phyloP scores from a whole-genome alignment of 2,888 invertebrate species.

The Drosophila siamana region DNA sequence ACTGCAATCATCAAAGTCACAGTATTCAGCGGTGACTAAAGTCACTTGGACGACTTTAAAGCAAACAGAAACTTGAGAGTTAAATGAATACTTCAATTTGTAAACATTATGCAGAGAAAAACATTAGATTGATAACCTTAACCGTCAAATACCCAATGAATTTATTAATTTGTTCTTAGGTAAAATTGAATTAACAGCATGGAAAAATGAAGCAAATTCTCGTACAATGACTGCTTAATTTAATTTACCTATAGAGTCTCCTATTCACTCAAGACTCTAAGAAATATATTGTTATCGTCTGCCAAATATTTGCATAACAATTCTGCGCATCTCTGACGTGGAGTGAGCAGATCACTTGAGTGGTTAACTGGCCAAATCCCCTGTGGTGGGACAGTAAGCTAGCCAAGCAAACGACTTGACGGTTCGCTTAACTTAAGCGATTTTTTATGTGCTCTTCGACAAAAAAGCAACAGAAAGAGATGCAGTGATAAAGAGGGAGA shows the following conservation, averaged over 20 bases:
- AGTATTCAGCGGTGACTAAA: conserved; percentile 35
- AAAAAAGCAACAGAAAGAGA: conserved; percentile 21
- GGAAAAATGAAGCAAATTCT: too few species aligned
- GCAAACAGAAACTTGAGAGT: too few species aligned
- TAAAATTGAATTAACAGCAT: too few species aligned
- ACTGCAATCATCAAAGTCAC: conserved; percentile 38
- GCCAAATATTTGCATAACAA: conserved; percentile 31
- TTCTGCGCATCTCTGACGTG: conserved; percentile 60
- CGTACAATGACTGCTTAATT: too few species aligned
- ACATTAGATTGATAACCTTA: too few species aligned
- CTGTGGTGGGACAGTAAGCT: conserved; percentile 60
- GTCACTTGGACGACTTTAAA: too few species aligned
- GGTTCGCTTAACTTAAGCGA: conserved; percentile 81
- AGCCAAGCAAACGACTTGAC: conserved; percentile 79
- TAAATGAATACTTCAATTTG: too few species aligned
- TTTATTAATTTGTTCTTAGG: too few species aligned
- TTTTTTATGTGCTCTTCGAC: conserved; percentile 69
- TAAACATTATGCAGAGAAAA: too few species aligned
- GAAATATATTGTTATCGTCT: neutral
- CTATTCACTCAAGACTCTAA: too few species aligned
- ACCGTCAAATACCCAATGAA: too few species aligned
- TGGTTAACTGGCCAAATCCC: conserved; percentile 80
- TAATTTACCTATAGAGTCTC: too few species aligned
- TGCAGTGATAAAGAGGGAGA: neutral
- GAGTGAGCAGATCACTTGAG: conserved; percentile 70